These are phyloP conservation scores for Sebastes trivittatus DNA, from an alignment of 2,797 vertebrate genomes.

Conservation along the genomic window DNA sequence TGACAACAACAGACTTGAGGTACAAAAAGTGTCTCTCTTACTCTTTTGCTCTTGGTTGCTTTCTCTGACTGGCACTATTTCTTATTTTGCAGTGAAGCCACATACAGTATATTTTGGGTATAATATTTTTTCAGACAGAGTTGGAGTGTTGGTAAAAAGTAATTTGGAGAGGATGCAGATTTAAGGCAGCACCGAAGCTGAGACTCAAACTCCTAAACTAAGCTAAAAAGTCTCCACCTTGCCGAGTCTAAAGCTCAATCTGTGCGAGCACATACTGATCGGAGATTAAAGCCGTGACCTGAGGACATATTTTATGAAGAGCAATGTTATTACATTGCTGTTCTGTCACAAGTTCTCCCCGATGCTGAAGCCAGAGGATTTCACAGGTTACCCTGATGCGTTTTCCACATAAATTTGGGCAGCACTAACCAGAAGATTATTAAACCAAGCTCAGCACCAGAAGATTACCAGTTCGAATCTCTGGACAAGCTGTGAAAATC, in stretches of 20 bases:
- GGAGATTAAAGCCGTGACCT: conserved; percentile 50
- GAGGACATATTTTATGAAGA: conserved; percentile 59
- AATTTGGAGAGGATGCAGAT: conserved; percentile 20
- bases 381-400: conserved; percentile 42
- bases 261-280: conserved; percentile 29
- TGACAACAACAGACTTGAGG: not conserved
- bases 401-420: conserved; percentile 36
- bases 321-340: conserved; percentile 59
- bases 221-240: conserved; percentile 41
- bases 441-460: conserved; percentile 20
- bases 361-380: conserved; percentile 43
- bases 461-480: conserved; percentile 50
- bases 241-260: conserved; percentile 47
- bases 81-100: not conserved
- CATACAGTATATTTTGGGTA: not conserved
- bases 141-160: conserved; percentile 16
- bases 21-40: not conserved
- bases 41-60: not conserved
- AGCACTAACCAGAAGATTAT: conserved; percentile 42
- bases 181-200: conserved; percentile 1
- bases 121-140: conserved; percentile 12
- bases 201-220: conserved; percentile 36
- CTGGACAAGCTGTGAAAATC: conserved; percentile 43
- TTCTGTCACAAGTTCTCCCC: conserved; percentile 42
- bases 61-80: not conserved